These are phyloP conservation scores for Galeruca laticollis DNA, from an alignment of 2,888 invertebrate species.

Conservation along the genomic window DNA sequence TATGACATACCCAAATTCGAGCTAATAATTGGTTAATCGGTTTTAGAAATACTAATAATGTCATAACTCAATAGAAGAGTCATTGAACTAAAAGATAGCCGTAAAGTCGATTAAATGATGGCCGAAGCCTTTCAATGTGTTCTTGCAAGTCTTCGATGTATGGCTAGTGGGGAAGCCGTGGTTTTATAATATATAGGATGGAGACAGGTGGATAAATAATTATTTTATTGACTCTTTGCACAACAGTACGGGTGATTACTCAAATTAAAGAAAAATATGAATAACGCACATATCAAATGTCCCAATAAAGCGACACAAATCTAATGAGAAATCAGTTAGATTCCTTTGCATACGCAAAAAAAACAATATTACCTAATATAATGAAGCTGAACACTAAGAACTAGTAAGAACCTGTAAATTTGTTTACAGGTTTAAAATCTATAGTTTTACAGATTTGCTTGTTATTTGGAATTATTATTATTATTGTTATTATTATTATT, in stretches of 20 bases:
- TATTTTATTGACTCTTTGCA: conserved; percentile 1
- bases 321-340: too few relatives aligned
- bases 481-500: too few relatives aligned
- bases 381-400: too few relatives aligned
- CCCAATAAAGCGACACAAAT: too few relatives aligned
- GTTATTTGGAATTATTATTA: too few relatives aligned
- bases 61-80: conserved; percentile 23
- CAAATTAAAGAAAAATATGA: not conserved
- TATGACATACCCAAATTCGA: not conserved
- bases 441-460: too few relatives aligned
- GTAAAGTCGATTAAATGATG: conserved; percentile 26
- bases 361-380: too few relatives aligned
- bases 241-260: not conserved
- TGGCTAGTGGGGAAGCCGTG: not conserved
- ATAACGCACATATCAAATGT: too few relatives aligned
- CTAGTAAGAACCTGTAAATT: too few relatives aligned
- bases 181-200: not conserved
- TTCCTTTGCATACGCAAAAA: too few relatives aligned
- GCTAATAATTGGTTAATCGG: not conserved
- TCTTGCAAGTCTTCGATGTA: conserved; percentile 22
- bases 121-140: conserved; percentile 18
- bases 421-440: too few relatives aligned
- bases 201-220: conserved; percentile 17
- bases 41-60: conserved; percentile 15
- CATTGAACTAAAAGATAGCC: conserved; percentile 26